These are phyloP conservation scores for Heliconius himera DNA, from an alignment of 1,140 invertebrate genomes.

Conservation along the genomic window DNA sequence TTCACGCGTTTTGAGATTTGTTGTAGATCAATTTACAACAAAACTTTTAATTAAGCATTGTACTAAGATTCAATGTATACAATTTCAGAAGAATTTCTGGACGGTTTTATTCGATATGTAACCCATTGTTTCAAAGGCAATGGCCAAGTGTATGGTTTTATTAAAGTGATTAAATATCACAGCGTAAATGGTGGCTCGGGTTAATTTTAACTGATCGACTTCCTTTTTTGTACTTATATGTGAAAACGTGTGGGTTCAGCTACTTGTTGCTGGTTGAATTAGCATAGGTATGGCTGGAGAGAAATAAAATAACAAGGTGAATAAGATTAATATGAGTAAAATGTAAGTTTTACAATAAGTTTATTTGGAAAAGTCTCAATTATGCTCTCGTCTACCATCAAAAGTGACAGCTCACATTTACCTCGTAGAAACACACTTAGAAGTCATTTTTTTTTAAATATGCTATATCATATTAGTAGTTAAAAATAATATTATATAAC, in stretches of 20 bases:
- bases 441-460: too few relatives aligned
- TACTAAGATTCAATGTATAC: conserved; percentile 39
- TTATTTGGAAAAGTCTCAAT: too few relatives aligned
- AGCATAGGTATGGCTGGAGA: background rate
- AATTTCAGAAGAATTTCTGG: conserved; percentile 29
- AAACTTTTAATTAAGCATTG: conserved; percentile 67
- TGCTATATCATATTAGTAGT: too few relatives aligned
- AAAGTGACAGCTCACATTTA: too few relatives aligned
- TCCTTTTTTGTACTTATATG: conserved; percentile 42
- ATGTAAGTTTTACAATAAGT: too few relatives aligned
- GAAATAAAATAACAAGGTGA: background rate
- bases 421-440: too few relatives aligned
- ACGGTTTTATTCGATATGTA: conserved; percentile 51
- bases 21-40: conserved; percentile 33
- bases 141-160: conserved; percentile 61
- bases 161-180: conserved; percentile 73
- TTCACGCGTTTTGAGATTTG: conserved; percentile 24
- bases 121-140: conserved; percentile 55
- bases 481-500: too few relatives aligned
- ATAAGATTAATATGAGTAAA: background rate
- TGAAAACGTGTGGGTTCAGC: conserved; percentile 34
- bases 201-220: conserved; percentile 48
- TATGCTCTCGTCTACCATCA: too few relatives aligned
- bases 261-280: conserved; percentile 31
- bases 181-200: conserved; percentile 54